Evolutionary conservation across 1,140 invertebrate genomes (phyloP).

Genomic region (Scaptomyza graminum): DNA sequence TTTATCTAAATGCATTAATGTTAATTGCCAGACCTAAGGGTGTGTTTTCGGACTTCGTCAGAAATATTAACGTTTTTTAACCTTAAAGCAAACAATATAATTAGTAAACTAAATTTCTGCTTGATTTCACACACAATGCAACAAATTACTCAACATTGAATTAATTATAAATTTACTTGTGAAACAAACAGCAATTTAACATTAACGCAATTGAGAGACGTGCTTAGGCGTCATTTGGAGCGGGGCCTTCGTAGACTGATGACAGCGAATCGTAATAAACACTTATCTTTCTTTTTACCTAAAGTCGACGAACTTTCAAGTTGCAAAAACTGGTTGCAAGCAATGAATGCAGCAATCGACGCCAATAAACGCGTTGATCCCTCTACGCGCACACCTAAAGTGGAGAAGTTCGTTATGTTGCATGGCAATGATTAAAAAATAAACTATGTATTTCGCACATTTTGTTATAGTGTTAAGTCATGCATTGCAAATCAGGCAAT

Average conservation of each 20-base stretch:
- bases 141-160: not conserved
- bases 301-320: slow-evolving; percentile 60
- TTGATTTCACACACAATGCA: not conserved
- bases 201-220: not conserved
- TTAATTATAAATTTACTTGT: slow-evolving; percentile 3
- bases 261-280: not conserved
- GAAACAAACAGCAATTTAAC: slow-evolving; percentile 4
- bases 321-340: slow-evolving; percentile 70
- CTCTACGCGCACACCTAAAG: not conserved
- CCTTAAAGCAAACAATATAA: not conserved
- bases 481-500: slow-evolving; percentile 31
- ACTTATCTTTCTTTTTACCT: not conserved
- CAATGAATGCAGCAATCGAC: not conserved
- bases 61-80: no score
- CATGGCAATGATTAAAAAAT: slow-evolving; percentile 10
- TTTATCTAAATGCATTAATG: no score
- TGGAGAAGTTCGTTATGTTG: slow-evolving; percentile 13
- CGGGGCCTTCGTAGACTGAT: slow-evolving; percentile 5
- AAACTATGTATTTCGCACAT: slow-evolving; percentile 12
- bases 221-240: not conserved
- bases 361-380: no score
- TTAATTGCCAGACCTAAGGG: no score
- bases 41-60: no score
- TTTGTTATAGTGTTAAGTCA: slow-evolving; percentile 57
- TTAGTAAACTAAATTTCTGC: slow-evolving; percentile 13